Evolutionary conservation across 2,797 vertebrate species (phyloP).

Genomic region (Alcedo quadribrachys): DNA sequence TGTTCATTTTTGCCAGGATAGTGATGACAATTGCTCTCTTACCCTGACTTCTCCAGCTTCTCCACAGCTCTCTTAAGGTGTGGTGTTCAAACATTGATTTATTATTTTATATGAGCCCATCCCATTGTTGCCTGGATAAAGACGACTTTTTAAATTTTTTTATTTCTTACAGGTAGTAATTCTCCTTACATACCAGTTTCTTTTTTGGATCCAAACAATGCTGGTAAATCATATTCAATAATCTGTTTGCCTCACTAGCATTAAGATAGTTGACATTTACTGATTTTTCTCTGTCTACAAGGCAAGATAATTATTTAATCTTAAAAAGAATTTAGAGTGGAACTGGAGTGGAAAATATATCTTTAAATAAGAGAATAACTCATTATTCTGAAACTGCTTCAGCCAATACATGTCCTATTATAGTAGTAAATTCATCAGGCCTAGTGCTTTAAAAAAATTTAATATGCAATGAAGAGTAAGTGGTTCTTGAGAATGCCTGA

Average conservation of each 20-base stretch:
- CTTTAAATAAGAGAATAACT: conserved; percentile 19
- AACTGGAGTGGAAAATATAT: conserved; percentile 45
- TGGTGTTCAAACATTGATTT: not conserved
- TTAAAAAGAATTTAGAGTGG: conserved; percentile 7
- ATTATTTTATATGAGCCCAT: not conserved
- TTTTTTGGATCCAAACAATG: not conserved
- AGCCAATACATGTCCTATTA: not conserved
- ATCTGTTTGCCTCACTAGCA: not conserved
- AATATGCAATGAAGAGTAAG: not conserved
- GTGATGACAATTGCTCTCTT: not conserved
- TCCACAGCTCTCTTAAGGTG: not conserved
- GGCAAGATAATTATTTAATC: conserved; percentile 25
- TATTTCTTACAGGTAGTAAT: not conserved
- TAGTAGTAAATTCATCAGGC: not conserved
- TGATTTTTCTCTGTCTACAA: conserved; percentile 30
- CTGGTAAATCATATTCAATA: not conserved
- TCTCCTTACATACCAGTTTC: not conserved
- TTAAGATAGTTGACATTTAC: conserved; percentile 8
- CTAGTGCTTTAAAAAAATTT: not conserved
- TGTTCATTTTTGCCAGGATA: not conserved
- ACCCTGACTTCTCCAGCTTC: not conserved
- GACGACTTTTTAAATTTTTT: not conserved
- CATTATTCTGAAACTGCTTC: conserved; percentile 22
- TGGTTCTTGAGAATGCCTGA: not conserved
- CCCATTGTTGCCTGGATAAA: not conserved